Base-by-base conservation (phyloP, 2,797 vertebrate species). In the Melanotaenia boesemani region DNA sequence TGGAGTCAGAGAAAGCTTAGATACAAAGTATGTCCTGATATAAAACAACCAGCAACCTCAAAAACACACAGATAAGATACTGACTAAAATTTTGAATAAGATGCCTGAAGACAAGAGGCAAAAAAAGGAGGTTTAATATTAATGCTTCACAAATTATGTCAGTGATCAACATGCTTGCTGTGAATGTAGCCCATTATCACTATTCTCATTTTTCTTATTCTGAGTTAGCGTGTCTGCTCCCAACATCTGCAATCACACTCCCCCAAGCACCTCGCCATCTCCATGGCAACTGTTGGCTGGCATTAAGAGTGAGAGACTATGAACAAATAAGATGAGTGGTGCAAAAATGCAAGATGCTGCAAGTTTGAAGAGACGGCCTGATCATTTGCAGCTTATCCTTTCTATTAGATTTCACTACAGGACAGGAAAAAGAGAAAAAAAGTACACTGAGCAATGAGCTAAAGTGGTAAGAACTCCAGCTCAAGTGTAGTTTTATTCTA, bases 201-300 rank as follows among this genome's bases (percentile, higher is more conserved):
- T 83, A 86, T 79, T 72, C 50, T 73, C 58, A 15, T 44, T 75
- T 72, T 70, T 81, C 62, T 92, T 85, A 86, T 80, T 91, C 83
- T 67, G 78, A 67, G 71, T 71, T 88, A 76, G 86, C 86, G 90
- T 90, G 83, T 90, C 87, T 85, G 88, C 86, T 89, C 85, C 93
- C 87, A 93, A 94, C 84, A 77, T 93, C 95, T 94, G 86, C 90
- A 91, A 81, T 91, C 87, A 82, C 93, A 93, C 94, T 95, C 95
- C 95, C 95, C 93, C 93, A 95, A 95, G 95, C 94, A 91, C 92
- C 90, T 81, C 41, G n/a, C 77, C 26, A 95, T 99, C 96, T 85
- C 97, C 95, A 94, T 96, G 95, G 96, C 94, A 96, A 98, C 96
- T 92, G 91, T 83, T 92, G 90, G 94, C 94, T 94, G 93, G 88